Conservation (phyloP, 2,113 vertebrate species). For the Cricetomys ansorgei region DNA sequence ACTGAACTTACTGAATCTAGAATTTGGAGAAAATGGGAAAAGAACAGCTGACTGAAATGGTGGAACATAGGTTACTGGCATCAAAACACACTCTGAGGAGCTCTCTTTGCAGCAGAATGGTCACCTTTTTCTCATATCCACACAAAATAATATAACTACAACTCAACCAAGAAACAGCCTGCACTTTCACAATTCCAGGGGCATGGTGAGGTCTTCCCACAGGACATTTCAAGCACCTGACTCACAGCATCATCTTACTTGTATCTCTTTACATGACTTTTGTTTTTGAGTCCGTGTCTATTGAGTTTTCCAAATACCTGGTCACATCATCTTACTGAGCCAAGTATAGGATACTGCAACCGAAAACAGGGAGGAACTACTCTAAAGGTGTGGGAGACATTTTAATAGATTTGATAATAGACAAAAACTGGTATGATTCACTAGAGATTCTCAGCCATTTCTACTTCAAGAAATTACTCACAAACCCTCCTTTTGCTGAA, state of each 20-base stretch:
- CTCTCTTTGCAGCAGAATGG: neutral
- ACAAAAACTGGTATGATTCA: neutral
- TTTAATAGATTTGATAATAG: neutral
- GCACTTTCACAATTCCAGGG: neutral
- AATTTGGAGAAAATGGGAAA: neutral
- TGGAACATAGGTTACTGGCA: neutral
- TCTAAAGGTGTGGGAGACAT: neutral
- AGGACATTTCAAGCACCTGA: neutral
- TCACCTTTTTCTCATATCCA: neutral
- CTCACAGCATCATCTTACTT: neutral
- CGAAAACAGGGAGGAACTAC: neutral
- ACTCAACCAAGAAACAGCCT: neutral
- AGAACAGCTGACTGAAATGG: accelerated
- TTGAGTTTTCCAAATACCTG: neutral
- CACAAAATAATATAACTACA: neutral
- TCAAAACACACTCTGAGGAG: neutral
- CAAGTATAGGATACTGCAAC: neutral
- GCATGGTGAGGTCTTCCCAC: neutral
- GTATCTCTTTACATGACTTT: neutral
- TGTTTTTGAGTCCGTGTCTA: neutral
- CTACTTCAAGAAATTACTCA: conserved; percentile 1
- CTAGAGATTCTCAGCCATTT: neutral
- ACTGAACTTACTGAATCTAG: neutral
- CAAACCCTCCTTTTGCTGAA: conserved; percentile 1
- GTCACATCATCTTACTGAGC: neutral